phyloP scores from a whole-genome alignment of 2,797 vertebrate species.

The Hirundo rustica region DNA sequence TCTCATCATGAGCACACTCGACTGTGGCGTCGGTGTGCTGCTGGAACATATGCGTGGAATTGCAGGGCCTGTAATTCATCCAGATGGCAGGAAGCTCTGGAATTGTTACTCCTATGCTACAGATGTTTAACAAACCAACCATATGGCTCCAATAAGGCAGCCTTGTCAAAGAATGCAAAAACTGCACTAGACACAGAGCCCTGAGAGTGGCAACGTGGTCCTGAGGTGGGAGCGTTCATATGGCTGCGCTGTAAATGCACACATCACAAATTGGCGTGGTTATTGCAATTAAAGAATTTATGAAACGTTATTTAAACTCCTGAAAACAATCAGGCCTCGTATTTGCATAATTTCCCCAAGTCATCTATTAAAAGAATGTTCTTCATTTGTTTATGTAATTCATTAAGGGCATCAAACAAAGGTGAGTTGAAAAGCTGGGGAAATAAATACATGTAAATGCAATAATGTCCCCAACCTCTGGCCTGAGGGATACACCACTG shows the following conservation, averaged over 20 bases:
- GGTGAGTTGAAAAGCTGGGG: background rate
- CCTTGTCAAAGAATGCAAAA: slow-evolving; percentile 39
- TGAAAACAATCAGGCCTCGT: background rate
- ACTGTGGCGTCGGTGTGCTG: background rate
- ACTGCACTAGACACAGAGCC: background rate
- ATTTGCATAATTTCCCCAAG: background rate
- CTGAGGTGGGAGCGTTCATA: background rate
- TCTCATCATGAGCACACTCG: background rate
- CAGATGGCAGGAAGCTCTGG: slow-evolving; percentile 71
- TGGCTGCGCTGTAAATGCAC: background rate
- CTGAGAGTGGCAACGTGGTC: background rate
- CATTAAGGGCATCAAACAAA: background rate
- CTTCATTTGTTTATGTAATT: background rate
- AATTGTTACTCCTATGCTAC: slow-evolving; percentile 61
- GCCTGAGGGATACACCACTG: background rate
- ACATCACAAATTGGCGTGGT: background rate
- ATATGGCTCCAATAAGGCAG: slow-evolving; percentile 66
- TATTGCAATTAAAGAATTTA: background rate
- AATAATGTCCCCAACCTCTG: background rate
- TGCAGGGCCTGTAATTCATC: slow-evolving; percentile 54
- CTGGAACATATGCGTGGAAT: slow-evolving; percentile 5
- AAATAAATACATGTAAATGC: background rate
- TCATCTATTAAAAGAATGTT: background rate
- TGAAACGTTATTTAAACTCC: background rate
- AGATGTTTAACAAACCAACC: slow-evolving; percentile 75